phyloP scores from a whole-genome alignment of 2,888 invertebrate genomes.

The Cantharis lateralis region DNA sequence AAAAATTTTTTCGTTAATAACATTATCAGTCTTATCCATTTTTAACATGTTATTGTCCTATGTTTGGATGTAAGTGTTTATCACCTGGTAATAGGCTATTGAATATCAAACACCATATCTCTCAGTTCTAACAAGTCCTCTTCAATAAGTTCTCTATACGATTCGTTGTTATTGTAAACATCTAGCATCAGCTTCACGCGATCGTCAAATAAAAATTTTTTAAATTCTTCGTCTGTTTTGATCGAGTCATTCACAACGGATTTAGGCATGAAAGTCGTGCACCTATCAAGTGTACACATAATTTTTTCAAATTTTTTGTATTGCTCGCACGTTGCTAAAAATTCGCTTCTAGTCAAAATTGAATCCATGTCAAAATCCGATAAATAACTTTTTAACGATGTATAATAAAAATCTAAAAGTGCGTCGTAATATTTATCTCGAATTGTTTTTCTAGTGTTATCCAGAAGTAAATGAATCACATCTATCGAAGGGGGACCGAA shows the following conservation, averaged over 20 bases:
- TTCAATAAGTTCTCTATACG: conserved; percentile 41
- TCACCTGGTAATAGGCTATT: not conserved
- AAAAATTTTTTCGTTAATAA: too few relatives aligned
- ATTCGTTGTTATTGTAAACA: conserved; percentile 32
- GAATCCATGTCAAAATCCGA: conserved; percentile 27
- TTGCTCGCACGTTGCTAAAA: conserved; percentile 33
- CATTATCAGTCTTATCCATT: too few relatives aligned
- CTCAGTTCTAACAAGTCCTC: conserved; percentile 46
- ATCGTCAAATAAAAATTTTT: conserved; percentile 42
- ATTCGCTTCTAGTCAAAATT: conserved; percentile 34
- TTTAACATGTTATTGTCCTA: too few relatives aligned
- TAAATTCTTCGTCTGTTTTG: conserved; percentile 37
- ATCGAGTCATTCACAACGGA: conserved; percentile 29
- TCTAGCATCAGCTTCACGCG: conserved; percentile 37
- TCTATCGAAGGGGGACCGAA: conserved; percentile 45
- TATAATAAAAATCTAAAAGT: conserved; percentile 44
- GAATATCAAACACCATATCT: conserved; percentile 32
- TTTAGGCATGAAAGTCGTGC: conserved; percentile 40
- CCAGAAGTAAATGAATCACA: conserved; percentile 42
- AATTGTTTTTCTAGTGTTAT: conserved; percentile 42
- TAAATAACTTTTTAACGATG: conserved; percentile 31
- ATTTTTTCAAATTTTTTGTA: conserved; percentile 38
- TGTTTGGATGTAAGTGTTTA: too few relatives aligned
- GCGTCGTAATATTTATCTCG: conserved; percentile 37
- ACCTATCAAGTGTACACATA: conserved; percentile 40